Evolutionary conservation across 2,797 vertebrate species (phyloP).

Genomic region (Antennarius maculatus): DNA sequence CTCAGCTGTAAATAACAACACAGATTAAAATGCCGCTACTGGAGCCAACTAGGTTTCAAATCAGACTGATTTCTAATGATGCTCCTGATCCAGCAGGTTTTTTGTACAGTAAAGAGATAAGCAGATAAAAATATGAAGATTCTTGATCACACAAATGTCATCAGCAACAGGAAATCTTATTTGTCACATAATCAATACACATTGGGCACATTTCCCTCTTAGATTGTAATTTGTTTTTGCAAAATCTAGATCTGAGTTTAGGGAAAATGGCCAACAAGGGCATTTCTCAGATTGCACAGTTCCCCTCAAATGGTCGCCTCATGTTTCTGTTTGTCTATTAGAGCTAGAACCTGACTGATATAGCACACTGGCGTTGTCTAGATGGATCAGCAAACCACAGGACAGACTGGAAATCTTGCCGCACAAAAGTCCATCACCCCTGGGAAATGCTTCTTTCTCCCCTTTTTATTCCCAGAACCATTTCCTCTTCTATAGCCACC

Average conservation of each 20-base stretch:
- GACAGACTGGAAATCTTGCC: conserved; percentile 51
- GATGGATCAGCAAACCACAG: conserved; percentile 45
- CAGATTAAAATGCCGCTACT: too few species aligned
- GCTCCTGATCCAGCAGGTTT: background rate
- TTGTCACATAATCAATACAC: conserved; percentile 40
- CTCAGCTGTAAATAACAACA: conserved; percentile 14
- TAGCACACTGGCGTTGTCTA: conserved; percentile 17
- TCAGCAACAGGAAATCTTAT: conserved; percentile 25
- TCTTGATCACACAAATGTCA: conserved; percentile 21
- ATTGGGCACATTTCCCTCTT: conserved; percentile 24
- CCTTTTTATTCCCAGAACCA: conserved; percentile 63
- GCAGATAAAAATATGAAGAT: conserved; percentile 10
- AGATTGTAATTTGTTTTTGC: conserved; percentile 37
- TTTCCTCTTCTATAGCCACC: conserved; percentile 45
- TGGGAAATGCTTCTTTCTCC: conserved; percentile 34
- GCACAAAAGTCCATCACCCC: conserved; percentile 29
- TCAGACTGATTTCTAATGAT: too few species aligned
- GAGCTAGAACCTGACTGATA: conserved; percentile 23
- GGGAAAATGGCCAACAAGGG: conserved; percentile 29
- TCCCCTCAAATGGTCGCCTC: conserved; percentile 46
- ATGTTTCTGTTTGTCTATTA: conserved; percentile 49
- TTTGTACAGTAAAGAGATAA: background rate
- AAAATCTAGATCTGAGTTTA: conserved; percentile 39
- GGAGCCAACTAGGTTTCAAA: too few species aligned
- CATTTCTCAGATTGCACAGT: conserved; percentile 55